Base-by-base conservation (phyloP, 1,140 invertebrate genomes). In the Phenacoccus solenopsis region DNA sequence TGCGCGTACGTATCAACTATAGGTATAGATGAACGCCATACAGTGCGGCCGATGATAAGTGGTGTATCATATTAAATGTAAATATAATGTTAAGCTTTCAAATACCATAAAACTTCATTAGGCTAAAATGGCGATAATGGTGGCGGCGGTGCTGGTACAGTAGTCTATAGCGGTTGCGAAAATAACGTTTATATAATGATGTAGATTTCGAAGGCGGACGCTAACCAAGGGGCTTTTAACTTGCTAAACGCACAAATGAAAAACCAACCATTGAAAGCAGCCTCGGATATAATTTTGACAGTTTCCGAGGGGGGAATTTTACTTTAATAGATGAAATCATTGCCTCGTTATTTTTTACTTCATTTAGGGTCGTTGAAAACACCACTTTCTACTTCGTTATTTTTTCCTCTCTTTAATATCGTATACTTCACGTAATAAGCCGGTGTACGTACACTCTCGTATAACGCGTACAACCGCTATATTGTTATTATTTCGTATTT, bases 291-390 rank as follows among this genome's bases (percentile, higher is more conserved):
- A 64, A 64, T 64, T 64, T 64, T 64, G 59, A 64, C 59, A 64
- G 59, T 64, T 64, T 64, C 16, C 59, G 22, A 27, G 10, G 59
- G 25, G 59, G 25, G 25, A 64, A 64, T 64, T 64, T 64, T 64
- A 64, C 59, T 64, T 64, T 64, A 64, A 64, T 64, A 64, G 59
- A 64, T 64, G 59, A 64, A 64, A 64, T 64, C 59, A 27, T 64
- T 64, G 59, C 59, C 21, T 64, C 59, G 59, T 64, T 64, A 25
- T 64, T 64, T 64, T 27, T 64, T 64, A 64, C 59, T 64, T 64
- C 59, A 64, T 64, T 64, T 64, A 64, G 59, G 59, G 59, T n/a
- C n/a, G n/a, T 64, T 64, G 59, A 64, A 64, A 64, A 64, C 59
- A 64, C 59, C 25, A 64, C 59, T 64, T 64, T 64, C 59, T 64